Evolutionary conservation across 2,888 invertebrate species (phyloP), one percentile per base, ranked within the genome.

Genomic region (Axea sp.): DNA sequence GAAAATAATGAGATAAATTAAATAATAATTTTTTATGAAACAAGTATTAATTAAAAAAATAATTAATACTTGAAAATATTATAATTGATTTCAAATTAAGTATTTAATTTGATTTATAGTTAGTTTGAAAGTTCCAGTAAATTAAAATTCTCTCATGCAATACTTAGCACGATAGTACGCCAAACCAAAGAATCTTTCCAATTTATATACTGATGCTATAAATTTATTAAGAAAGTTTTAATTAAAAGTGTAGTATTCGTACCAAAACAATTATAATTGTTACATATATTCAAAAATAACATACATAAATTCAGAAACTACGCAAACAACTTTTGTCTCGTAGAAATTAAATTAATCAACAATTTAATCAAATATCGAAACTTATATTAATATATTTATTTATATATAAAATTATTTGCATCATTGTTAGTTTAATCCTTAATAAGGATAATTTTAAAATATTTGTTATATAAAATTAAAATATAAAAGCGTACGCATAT

Each of bases 191-290:
- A 33, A 41, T 43, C 57, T 33, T 57, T 33, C 22, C 33, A 57
- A 57, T 59, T 59, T 59, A 35, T 45, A 45, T 33, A 45, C 35
- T 35, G 26, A 35, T 26, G 43, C 15, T 26, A 45, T 59, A 59
- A 35, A 59, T 59, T 45, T 45, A 45, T 59, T 59, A 45, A 45
- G 45, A 35, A 59, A 59, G 59, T 59, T 59, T 59, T 59, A 59
- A 59, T 59, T 45, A 45, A 45, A 59, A 45, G 45, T 35, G 14
- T 35, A 8, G 33, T 24, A 15, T n/a, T n/a, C n/a, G 15, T 28
- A 45, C 24, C 43, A 43, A 22, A 57, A 57, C 57, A 24, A 57
- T 57, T 33, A 43, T 57, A 55, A 55, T 55, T 41, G 11, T 55
- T 31, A 17, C 28, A 37, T 53, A 37, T 24, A 24, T 51, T 35